Evolutionary conservation across 2,888 invertebrate species (phyloP), one percentile per base, ranked within the genome.

Genomic region (Junonia oenone): DNA sequence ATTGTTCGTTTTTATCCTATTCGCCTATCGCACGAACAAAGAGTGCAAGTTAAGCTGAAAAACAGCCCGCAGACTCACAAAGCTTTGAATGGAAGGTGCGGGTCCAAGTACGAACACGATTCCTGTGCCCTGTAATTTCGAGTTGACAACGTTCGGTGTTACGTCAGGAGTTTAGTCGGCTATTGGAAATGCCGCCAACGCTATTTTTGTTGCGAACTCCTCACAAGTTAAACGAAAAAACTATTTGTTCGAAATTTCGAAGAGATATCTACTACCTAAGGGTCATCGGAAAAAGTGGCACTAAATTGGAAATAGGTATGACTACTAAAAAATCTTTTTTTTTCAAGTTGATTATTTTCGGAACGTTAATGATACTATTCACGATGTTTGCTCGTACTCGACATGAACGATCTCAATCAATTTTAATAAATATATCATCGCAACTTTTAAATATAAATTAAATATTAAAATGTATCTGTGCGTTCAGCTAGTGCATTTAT

Each of bases 91-190:
- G 66, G 61, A 73, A 76, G 79, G 73, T 68, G 64, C 65, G 64
- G 67, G 63, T 64, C 65, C 71, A 70, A 73, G 68, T 68, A 63
- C 61, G 60, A 63, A 69, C 66, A 65, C 67, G 70, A 71, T 69
- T 73, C 63, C 65, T 63, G 70, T 62, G 68, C 75, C 75, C 78
- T 83, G 78, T 83, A 81, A 83, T 83, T 83, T 81, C 68, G 66
- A 76, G 76, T 77, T 76, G 73, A 76, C 75, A 71, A 72, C 67
- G 70, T 67, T 68, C 62, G 51, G 63, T 62, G 63, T 62, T 61
- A 60, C 65, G 58, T 65, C 67, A 64, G 61, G 64, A 62, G 62
- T 56, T 50, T 47, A 52, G 52, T 56, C 45, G 56, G 61, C 61
- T 60, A 65, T 62, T 59, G 64, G 63, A 59, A 67, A 63, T 58